Base-by-base conservation (phyloP, 1,140 invertebrate genomes). In the Chelonus insularis region DNA sequence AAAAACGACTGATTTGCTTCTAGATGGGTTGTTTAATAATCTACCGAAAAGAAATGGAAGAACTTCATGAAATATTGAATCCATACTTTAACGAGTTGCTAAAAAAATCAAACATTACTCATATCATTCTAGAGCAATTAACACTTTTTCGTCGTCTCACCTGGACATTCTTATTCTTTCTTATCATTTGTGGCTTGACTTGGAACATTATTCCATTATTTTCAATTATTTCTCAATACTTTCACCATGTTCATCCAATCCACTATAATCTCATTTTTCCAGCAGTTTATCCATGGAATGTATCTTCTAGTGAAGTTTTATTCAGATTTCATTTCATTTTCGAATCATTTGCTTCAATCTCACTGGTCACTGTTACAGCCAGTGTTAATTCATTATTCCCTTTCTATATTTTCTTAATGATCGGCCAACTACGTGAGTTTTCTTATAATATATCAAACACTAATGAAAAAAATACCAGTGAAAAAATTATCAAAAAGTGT, bases 321-420 rank as follows among this genome's bases (percentile, higher is more conserved):
- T 61, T 54, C 20, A 25, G 32, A 34, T 0, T 55, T 0, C 50
- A 61, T 12, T 61, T 54, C 18, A 6, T 54, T 21, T 55, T 61
- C 16, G 59, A 61, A 47, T 16, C 32, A 21, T 36, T 21, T 23
- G 59, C 50, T 1, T 29, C 39, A 7, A 16, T 55, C 8, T 34
- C 37, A 8, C 7, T 52, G 8, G 21, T 55, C 16, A 43, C 16
- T 6, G 59, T 54, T 6, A 61, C 36, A 11, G 34, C 59, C 11
- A 32, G 37, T 23, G 25, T 52, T 8, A 48, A 61, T 34, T 34
- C 48, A n/a, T 14, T 61, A 9, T 52, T 61, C 11, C 21, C 36
- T n/a, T n/a, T 61, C 1, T 52, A 43, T 16, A 48, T 54, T 6
- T 61, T 61, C 21, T 48, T 43, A 45, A 52, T 61, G 23, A 29